Conservation (phyloP, 2,797 vertebrate genomes). For the Uromys caudimaculatus region DNA sequence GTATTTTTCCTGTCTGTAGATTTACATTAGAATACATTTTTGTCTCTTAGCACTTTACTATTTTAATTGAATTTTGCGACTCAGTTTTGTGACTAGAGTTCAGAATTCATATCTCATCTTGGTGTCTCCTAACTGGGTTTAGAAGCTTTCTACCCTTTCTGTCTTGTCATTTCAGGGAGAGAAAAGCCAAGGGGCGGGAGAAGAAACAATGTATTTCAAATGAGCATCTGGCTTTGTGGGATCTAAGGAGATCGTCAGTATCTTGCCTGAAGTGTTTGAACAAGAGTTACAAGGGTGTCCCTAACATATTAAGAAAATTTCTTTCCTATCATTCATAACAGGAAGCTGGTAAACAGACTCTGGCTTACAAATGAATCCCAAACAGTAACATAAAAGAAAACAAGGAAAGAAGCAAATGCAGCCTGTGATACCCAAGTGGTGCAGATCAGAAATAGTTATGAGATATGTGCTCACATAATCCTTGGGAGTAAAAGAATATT, state of each 20-base stretch:
- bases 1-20: slow-evolving; percentile 24
- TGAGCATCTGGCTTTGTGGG: slow-evolving; percentile 71
- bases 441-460: background rate
- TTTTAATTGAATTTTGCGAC: slow-evolving; percentile 71
- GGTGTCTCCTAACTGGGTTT: slow-evolving; percentile 72
- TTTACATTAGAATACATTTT: slow-evolving; percentile 53
- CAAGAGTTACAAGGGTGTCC: slow-evolving; percentile 83
- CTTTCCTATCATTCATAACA: slow-evolving; percentile 88
- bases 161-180: background rate
- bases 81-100: slow-evolving; percentile 81
- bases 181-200: slow-evolving; percentile 73
- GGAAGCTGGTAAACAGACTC: slow-evolving; percentile 85
- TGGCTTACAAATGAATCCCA: slow-evolving; percentile 84
- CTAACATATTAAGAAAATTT: slow-evolving; percentile 80
- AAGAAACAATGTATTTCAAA: slow-evolving; percentile 59
- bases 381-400: slow-evolving; percentile 72
- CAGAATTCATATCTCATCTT: slow-evolving; percentile 83
- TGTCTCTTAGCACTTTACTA: slow-evolving; percentile 72
- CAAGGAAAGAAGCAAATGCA: slow-evolving; percentile 68
- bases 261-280: slow-evolving; percentile 84
- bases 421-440: slow-evolving; percentile 13
- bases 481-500: slow-evolving; percentile 46
- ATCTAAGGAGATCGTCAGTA: slow-evolving; percentile 81
- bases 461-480: slow-evolving; percentile 25
- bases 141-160: slow-evolving; percentile 41